Base-by-base conservation (phyloP, 2,113 vertebrate species). In the Erpornis zantholeuca region DNA sequence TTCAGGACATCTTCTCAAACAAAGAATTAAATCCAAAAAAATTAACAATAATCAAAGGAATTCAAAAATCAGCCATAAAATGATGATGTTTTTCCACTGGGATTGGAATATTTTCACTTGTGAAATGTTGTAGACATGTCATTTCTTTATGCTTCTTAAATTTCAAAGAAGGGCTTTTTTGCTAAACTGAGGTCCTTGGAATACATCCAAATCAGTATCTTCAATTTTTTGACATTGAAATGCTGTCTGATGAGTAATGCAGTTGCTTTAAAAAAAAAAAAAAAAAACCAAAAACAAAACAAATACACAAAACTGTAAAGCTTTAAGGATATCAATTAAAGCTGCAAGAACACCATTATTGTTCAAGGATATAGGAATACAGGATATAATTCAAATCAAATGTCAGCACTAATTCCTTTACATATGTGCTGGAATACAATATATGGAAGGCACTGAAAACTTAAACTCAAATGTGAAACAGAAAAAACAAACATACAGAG, bases 351-450 rank as follows among this genome's bases (percentile, higher is more conserved):
- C 25, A 44, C 15, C 33, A 45, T 33, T 89, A 86, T 40, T 52
- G 61, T 65, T 36, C 33, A 94, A 90, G 70, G 50, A 69, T 70
- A 53, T 12, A 83, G 33, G 52, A 65, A 86, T 68, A 77, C 9
- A 88, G n/a, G 15, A 35, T 28, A 86, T 60, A 17, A 81, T 40
- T 95, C 73, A 69, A 88, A 68, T 93, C 68, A 96, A 93, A 93
- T 63, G 5, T 22, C 77, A 96, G 16, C 28, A 85, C 60, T 86
- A 73, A 75, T 52, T 88, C 84, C 4, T 0, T 61, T 54, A 91
- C 4, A 42, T 53, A 2, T 86, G 53, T 95, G 20, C 52, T 89
- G 57, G 27, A n/a, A n/a, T 8, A 86, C 60, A 73, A 63, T 70
- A 79, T 80, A 69, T 76, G 16, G 7, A 71, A 91, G 40, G 12